A percentile compares a stretch with the other conserved stretches of the same genome.
Evolutionary conservation across 1,140 invertebrate genomes (phyloP).

Genomic region (Cheumatopsyche charites): DNA sequence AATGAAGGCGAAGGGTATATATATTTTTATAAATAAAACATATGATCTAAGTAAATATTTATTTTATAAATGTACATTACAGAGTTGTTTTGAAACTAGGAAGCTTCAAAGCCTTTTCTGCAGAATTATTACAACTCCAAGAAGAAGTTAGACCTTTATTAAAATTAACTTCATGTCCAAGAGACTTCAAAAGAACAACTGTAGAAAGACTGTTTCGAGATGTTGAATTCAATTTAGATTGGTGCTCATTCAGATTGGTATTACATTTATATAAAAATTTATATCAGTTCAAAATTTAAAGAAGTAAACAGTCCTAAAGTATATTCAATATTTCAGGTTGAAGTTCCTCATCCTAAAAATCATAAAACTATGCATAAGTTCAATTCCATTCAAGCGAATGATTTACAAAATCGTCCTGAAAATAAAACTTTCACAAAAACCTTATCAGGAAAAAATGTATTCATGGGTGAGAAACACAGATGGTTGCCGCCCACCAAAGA

Average conservation of each 20-base stretch:
- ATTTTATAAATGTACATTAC: constrained; percentile 45
- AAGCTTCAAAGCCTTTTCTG: constrained; percentile 75
- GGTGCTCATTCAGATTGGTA: constrained; percentile 87
- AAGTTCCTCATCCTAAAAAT: neutral
- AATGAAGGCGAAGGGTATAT: constrained; percentile 84
- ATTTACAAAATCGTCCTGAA: neutral
- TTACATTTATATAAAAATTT: neutral
- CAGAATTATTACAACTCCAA: constrained; percentile 74
- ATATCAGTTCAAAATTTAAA: neutral
- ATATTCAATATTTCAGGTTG: constrained; percentile 17
- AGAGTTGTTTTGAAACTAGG: constrained; percentile 83
- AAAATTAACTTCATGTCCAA: constrained; percentile 75
- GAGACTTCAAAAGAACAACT: constrained; percentile 82
- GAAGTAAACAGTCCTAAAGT: neutral
- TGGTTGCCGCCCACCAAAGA: constrained; percentile 66
- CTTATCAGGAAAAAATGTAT: constrained; percentile 27
- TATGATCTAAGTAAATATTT: neutral
- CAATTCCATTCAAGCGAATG: neutral
- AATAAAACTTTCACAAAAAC: constrained; percentile 10
- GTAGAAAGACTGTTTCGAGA: constrained; percentile 83
- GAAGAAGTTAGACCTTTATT: constrained; percentile 82
- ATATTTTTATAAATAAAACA: neutral
- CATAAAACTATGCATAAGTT: neutral
- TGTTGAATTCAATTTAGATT: constrained; percentile 79
- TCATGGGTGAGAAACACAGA: constrained; percentile 46